These are phyloP conservation scores for Melanotaenia trifasciata DNA, from an alignment of 2,797 vertebrate species.

Conservation along the genomic window DNA sequence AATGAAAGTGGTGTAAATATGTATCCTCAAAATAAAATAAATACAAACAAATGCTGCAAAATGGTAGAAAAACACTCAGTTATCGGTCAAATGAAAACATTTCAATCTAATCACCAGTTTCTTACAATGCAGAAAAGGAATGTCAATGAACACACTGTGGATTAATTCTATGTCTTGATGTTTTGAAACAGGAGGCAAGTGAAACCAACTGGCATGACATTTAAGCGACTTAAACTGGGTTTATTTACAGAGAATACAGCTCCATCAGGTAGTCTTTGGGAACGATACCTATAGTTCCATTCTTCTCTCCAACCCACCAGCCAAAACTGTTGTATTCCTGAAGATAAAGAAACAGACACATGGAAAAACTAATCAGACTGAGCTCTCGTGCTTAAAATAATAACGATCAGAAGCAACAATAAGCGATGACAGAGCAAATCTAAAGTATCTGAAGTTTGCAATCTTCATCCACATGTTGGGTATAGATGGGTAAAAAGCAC, in stretches of 20 bases:
- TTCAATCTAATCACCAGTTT: constrained; percentile 15
- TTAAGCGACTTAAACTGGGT: constrained; percentile 57
- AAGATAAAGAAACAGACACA: constrained; percentile 56
- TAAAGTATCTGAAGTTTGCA: neutral
- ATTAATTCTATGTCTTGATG: neutral
- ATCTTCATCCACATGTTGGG: neutral
- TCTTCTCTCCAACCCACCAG: constrained; percentile 99
- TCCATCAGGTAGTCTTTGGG: constrained; percentile 96
- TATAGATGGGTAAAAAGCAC: neutral
- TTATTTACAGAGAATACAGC: constrained; percentile 90
- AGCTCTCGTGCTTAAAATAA: neutral
- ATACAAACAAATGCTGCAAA: constrained; percentile 39
- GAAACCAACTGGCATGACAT: neutral
- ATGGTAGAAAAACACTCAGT: neutral
- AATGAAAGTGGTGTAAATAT: constrained; percentile 13
- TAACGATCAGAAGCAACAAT: neutral
- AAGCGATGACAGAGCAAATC: neutral
- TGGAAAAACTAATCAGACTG: neutral
- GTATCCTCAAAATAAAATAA: constrained; percentile 34
- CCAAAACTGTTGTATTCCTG: constrained; percentile 96
- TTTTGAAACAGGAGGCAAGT: constrained; percentile 9
- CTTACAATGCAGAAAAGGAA: neutral
- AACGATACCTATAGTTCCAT: constrained; percentile 94
- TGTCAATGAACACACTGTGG: neutral
- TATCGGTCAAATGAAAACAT: constrained; percentile 1